Evolutionary conservation across 2,797 vertebrate species (phyloP).

Genomic region (Hyperoplus lanceolatus): DNA sequence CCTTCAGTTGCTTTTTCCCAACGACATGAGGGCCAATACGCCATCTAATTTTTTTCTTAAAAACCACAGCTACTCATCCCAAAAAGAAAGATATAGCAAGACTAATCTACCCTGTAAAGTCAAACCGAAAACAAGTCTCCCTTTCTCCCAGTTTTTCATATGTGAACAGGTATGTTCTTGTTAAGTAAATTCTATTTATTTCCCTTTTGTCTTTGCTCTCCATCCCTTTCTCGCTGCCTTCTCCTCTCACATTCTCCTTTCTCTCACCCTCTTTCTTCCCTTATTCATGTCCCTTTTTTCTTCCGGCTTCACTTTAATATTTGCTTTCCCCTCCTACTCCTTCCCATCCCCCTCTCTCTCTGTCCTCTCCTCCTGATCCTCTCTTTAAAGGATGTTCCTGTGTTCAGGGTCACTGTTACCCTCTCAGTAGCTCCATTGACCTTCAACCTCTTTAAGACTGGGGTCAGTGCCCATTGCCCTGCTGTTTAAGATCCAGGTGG

Average conservation of each 20-base stretch:
- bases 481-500: slow-evolving; percentile 74
- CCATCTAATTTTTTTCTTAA: neutral
- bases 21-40: neutral
- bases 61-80: slow-evolving; percentile 19
- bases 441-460: slow-evolving; percentile 75
- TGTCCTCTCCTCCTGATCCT: slow-evolving; percentile 43
- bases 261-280: slow-evolving; percentile 3
- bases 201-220: slow-evolving; percentile 13
- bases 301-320: slow-evolving; percentile 32
- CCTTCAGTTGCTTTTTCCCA: slow-evolving; percentile 19
- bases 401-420: slow-evolving; percentile 72
- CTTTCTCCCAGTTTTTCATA: neutral
- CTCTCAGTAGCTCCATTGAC: slow-evolving; percentile 62
- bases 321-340: slow-evolving; percentile 47
- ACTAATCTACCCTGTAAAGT: slow-evolving; percentile 11
- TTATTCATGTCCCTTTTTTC: neutral
- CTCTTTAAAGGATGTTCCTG: slow-evolving; percentile 69
- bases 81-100: slow-evolving; percentile 28
- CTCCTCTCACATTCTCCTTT: slow-evolving; percentile 12
- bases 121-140: neutral
- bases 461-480: slow-evolving; percentile 76
- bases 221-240: slow-evolving; percentile 20
- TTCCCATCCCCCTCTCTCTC: slow-evolving; percentile 10
- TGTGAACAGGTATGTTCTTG: too few relatives aligned
- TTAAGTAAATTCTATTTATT: neutral